Conservation (phyloP, 2,113 vertebrate genomes). For the Platycercus adscitus region DNA sequence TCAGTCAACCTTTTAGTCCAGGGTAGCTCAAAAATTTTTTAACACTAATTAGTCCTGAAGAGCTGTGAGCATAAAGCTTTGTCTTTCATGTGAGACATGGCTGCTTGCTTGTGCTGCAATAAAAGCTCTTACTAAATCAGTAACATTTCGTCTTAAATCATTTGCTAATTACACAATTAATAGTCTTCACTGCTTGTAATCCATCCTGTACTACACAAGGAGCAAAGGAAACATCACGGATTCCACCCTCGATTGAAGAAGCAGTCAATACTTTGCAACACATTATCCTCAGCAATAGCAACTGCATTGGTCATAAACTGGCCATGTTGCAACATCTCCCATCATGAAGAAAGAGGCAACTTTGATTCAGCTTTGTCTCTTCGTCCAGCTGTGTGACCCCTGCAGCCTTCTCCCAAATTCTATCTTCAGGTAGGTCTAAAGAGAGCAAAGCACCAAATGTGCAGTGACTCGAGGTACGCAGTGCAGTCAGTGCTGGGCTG, state of each 20-base stretch:
- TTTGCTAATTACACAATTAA: slow-evolving; percentile 44
- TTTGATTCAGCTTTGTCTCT: neutral
- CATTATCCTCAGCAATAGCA: neutral
- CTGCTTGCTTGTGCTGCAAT: slow-evolving; percentile 5
- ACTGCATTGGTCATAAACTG: neutral
- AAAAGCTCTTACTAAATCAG: slow-evolving; percentile 8
- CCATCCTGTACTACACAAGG: slow-evolving; percentile 14
- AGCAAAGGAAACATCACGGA: neutral
- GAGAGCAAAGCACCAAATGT: rapidly evolving
- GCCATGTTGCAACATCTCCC: neutral
- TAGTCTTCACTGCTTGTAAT: slow-evolving; percentile 39
- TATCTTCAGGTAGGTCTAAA: neutral
- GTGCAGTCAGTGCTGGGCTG: no score
- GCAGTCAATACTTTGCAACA: neutral
- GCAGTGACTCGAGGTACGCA: rapidly evolving
- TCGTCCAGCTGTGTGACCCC: neutral
- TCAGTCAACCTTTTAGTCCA: neutral
- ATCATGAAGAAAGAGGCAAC: neutral
- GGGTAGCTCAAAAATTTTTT: neutral
- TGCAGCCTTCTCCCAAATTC: neutral
- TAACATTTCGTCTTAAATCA: neutral
- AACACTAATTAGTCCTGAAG: neutral
- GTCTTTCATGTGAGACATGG: neutral
- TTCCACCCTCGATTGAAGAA: neutral
- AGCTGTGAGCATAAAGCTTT: neutral